phyloP scores from a whole-genome alignment of 1,140 invertebrate genomes.

The Orius laevigatus region DNA sequence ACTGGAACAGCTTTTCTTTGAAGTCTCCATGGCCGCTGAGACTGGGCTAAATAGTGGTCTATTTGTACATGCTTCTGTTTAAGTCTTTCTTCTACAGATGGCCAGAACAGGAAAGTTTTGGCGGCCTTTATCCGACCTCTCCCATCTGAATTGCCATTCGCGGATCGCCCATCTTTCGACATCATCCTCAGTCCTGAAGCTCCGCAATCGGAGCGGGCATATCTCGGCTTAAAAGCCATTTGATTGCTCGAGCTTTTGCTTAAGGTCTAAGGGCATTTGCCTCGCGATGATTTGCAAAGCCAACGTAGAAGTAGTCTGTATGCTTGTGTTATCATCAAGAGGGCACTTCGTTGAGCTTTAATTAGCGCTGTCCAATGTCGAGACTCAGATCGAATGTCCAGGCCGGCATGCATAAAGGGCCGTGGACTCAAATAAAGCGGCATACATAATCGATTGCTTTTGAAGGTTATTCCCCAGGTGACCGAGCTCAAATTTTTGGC shows the following conservation, averaged over 20 bases:
- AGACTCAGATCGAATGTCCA: constrained; percentile 15
- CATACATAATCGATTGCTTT: constrained; percentile 17
- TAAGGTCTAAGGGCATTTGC: constrained; percentile 18
- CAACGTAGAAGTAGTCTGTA: constrained; percentile 19
- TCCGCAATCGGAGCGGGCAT: not conserved
- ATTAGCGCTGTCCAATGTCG: constrained; percentile 14
- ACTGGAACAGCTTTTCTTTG: not conserved
- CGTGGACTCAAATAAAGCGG: constrained; percentile 16
- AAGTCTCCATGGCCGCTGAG: constrained; percentile 12
- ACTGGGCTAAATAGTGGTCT: constrained; percentile 12
- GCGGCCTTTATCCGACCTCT: constrained; percentile 7
- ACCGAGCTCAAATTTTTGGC: constrained; percentile 8
- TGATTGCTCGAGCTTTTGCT: not conserved
- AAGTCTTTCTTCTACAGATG: not conserved
- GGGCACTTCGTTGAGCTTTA: constrained; percentile 17
- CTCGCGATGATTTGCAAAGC: constrained; percentile 17
- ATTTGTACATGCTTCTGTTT: not conserved
- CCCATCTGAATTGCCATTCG: constrained; percentile 17
- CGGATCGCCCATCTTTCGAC: not conserved
- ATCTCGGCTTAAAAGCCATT: not conserved
- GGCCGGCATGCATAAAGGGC: constrained; percentile 20
- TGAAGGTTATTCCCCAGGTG: constrained; percentile 1
- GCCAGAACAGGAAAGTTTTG: constrained; percentile 17
- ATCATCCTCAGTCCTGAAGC: not conserved
- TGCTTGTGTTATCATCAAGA: constrained; percentile 13